These are phyloP conservation scores for Diachasmimorpha longicaudata DNA, from an alignment of 1,140 invertebrate species.

Conservation along the genomic window DNA sequence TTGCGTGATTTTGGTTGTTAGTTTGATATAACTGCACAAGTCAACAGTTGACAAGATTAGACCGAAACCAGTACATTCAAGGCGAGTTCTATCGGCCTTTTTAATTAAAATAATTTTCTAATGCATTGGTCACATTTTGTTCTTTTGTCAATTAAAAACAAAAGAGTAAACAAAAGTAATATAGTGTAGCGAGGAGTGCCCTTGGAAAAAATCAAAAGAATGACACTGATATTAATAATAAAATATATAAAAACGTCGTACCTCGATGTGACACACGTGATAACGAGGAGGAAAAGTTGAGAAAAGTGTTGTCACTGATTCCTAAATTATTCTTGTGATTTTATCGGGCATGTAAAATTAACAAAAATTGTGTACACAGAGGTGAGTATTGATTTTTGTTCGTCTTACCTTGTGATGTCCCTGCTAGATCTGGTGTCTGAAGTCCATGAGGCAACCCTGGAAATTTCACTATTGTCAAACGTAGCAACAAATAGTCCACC, in stretches of 20 bases:
- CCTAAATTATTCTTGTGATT: constrained; percentile 44
- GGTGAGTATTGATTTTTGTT: constrained; percentile 16
- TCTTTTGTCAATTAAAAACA: constrained; percentile 29
- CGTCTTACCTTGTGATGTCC: constrained; percentile 85
- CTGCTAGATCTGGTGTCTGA: constrained; percentile 74
- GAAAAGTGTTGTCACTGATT: constrained; percentile 22
- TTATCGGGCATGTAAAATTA: constrained; percentile 38
- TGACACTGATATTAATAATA: constrained; percentile 20
- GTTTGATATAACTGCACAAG: constrained; percentile 64
- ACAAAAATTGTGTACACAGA: constrained; percentile 14
- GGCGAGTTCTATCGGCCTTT: constrained; percentile 2
- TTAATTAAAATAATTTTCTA: background rate
- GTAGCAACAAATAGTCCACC: constrained; percentile 46
- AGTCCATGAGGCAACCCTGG: constrained; percentile 71
- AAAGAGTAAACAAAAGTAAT: constrained; percentile 40
- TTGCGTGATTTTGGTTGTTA: constrained; percentile 47
- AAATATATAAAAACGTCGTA: constrained; percentile 8
- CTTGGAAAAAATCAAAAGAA: constrained; percentile 49
- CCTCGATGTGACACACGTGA: constrained; percentile 22
- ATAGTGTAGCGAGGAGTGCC: constrained; percentile 36
- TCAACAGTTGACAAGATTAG: constrained; percentile 44
- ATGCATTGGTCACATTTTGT: constrained; percentile 36
- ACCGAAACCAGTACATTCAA: constrained; percentile 30
- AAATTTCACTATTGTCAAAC: constrained; percentile 63
- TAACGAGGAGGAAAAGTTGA: constrained; percentile 22